Base-by-base conservation (phyloP, 2,888 invertebrate genomes). In the Torymus tubicola region DNA sequence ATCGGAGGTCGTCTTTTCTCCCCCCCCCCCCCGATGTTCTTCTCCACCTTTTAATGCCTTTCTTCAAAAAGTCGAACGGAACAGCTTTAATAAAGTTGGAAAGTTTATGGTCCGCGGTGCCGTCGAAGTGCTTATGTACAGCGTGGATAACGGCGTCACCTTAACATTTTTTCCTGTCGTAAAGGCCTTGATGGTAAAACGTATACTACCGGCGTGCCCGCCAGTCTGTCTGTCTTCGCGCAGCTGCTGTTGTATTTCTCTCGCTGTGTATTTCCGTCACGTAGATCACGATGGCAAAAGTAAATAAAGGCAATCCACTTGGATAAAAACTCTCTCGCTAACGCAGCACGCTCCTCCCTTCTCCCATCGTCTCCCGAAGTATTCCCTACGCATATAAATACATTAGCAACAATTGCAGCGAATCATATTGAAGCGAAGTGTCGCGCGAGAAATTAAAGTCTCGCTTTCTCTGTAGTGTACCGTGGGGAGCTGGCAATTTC, bases 41-140 rank as follows among this genome's bases (percentile, higher is more conserved):
- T 8, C 8, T 8, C 42, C 42, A 42, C 8, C 31, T 31, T 74
- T 65, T 65, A 65, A 65, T 21, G 21, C 21, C 21, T 53, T 72
- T 72, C 71, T 72, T 53, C 21, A 63, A 72, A 72, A 61, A 72
- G 10, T 50, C 14, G 8, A 42, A 42, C 42, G 52, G n/a, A 18
- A 24, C 50, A 16, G 53, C 57, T 74, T 74, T 79, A 69, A 74
- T 74, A 74, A 69, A 74, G 63, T 69, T 63, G 21, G 52, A 69
- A 79, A 64, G 64, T 69, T 79, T 69, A 64, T 4, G 31, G 21
- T 11, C 24, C 4, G 2, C 24, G 58, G 67, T 67, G 42, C 31
- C 61, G 14, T 55, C 31, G 12, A 68, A 68, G 64, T 60, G 63
- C 57, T 78, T 73, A 64, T 14, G 53, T 13, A 53, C 18, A n/a